Conservation (phyloP, 2,888 invertebrate genomes). For the Diaperis boleti region DNA sequence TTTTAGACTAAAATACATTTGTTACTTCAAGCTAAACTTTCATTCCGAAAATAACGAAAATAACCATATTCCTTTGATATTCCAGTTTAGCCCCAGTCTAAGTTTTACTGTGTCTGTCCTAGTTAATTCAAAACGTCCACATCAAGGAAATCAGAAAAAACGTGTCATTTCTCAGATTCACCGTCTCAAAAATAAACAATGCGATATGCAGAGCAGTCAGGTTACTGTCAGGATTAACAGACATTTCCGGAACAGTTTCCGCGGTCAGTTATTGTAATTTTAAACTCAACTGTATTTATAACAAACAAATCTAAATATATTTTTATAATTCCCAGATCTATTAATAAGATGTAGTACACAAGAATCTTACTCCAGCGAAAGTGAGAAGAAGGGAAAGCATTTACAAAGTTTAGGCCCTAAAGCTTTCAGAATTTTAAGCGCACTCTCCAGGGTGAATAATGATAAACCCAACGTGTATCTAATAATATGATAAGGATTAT, state of each 20-base stretch:
- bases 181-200: slow-evolving; percentile 6
- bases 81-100: too few relatives aligned
- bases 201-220: slow-evolving; percentile 5
- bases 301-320: slow-evolving; percentile 6
- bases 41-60: not conserved
- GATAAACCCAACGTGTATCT: slow-evolving; percentile 9
- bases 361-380: not conserved
- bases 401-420: not conserved
- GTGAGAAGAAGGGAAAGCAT: not conserved
- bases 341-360: not conserved
- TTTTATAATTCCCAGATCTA: not conserved
- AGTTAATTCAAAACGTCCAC: not conserved
- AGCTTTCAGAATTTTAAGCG: slow-evolving; percentile 20
- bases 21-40: too few relatives aligned
- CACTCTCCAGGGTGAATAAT: slow-evolving; percentile 4
- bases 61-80: too few relatives aligned
- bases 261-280: slow-evolving; percentile 14
- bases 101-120: too few relatives aligned
- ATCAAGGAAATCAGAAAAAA: not conserved
- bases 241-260: slow-evolving; percentile 16
- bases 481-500: slow-evolving; percentile 15
- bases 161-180: not conserved
- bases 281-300: slow-evolving; percentile 18
- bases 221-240: slow-evolving; percentile 10
- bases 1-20: too few relatives aligned